phyloP scores from a whole-genome alignment of 2,888 invertebrate species.

The Stenoptilia bipunctidactyla region DNA sequence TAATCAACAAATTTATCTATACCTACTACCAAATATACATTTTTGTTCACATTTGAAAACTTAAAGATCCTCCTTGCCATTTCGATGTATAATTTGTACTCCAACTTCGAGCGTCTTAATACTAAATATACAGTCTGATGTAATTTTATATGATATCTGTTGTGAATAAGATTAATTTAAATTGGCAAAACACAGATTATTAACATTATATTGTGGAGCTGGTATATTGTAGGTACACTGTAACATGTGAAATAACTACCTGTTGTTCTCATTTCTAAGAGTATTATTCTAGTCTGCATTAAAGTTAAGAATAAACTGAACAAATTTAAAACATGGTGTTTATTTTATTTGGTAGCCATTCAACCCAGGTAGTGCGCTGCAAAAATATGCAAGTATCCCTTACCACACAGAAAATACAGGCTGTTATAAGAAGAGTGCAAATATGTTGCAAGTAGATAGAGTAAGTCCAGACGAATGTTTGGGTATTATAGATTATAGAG shows the following conservation, averaged over 20 bases:
- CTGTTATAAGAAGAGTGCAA: too few species aligned
- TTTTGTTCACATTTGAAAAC: too few species aligned
- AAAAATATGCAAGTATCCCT: too few species aligned
- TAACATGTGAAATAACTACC: slow-evolving; percentile 65
- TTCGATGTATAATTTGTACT: neutral
- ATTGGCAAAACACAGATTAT: slow-evolving; percentile 61
- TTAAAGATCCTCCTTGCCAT: too few species aligned
- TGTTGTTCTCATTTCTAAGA: slow-evolving; percentile 72
- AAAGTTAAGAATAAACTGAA: slow-evolving; percentile 70
- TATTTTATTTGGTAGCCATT: too few species aligned
- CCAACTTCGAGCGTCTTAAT: neutral
- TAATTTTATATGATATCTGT: slow-evolving; percentile 69
- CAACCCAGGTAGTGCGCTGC: too few species aligned
- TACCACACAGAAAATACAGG: too few species aligned
- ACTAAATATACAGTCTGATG: slow-evolving; percentile 49
- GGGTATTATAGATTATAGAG: too few species aligned
- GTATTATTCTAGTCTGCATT: slow-evolving; percentile 73
- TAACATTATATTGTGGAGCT: slow-evolving; percentile 66
- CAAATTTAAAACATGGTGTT: slow-evolving; percentile 33
- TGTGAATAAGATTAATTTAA: slow-evolving; percentile 70
- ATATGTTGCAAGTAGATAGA: too few species aligned
- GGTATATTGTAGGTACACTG: slow-evolving; percentile 65
- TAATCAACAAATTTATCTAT: too few species aligned
- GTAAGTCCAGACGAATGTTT: too few species aligned
- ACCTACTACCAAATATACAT: too few species aligned